Evolutionary conservation across 2,888 invertebrate species (phyloP), one percentile per base, ranked within the genome.

Genomic region (Caenorhabditis japonica): DNA sequence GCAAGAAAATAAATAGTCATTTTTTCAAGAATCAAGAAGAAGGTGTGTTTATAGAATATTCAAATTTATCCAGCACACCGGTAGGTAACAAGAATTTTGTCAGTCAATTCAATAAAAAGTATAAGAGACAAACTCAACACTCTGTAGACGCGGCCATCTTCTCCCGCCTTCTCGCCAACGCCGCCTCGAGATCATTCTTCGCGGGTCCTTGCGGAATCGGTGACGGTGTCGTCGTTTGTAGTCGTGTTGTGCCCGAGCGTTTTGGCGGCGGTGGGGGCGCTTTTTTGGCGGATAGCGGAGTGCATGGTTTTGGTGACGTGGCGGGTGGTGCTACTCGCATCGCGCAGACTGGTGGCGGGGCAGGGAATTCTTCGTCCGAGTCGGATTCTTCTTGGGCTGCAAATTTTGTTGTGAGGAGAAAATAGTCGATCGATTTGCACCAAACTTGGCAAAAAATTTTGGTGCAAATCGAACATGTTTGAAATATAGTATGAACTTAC

Each of bases 301-400:
- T 68, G n/a, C 44, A 39, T 13, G 81, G 78, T 36, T 74, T 81
- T 3, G 79, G 71, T 27, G 76, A 66, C 7, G 55, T 53, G 21
- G 34, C 39, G 52, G 61, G 62, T 21, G 58, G 66, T 38, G 60
- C 53, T 56, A 66, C 47, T 27, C 43, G 33, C 8, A 58, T 19
- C 1, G 23, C 62, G 23, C 60, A 25, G 39, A 55, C 43, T 51
- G 52, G 51, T 27, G 87, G 85, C 13, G 84, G 83, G 1, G 85
- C 83, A 3, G 85, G 85, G 46, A 85, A 83, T 36, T 87, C 87
- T 59, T 87, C 87, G 69, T 87, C 87, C 19, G 83, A 83, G 68
- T 87, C 87, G 4, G 76, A 77, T 47, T 84, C 84, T 51, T 80
- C 81, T 59, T 55, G 62, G 58, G 72, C 69, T 68, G 61, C 21